A percentile compares a stretch with the other conserved stretches of the same genome.
Conservation (phyloP, 2,888 invertebrate species). For the Notodonta ziczac region DNA sequence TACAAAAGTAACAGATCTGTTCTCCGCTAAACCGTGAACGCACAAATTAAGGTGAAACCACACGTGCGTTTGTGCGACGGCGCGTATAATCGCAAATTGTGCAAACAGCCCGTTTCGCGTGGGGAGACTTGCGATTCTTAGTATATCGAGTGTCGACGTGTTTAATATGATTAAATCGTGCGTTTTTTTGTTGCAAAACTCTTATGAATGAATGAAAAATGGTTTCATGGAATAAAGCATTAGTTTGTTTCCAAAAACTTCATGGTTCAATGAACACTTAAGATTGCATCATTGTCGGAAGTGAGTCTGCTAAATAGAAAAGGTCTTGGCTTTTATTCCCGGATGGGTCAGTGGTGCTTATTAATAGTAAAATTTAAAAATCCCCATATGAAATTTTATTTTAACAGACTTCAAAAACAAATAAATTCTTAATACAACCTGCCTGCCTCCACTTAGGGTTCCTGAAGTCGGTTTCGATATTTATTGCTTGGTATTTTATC, state of each 20-base stretch:
- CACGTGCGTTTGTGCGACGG: slow-evolving; percentile 36
- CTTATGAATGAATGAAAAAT: slow-evolving; percentile 1
- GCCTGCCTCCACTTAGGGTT: too few relatives aligned
- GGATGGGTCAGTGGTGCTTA: not conserved
- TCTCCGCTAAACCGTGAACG: slow-evolving; percentile 15
- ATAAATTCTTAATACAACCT: too few relatives aligned
- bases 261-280: not conserved
- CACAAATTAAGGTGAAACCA: slow-evolving; percentile 38
- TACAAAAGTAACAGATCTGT: slow-evolving; percentile 38
- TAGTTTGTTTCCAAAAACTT: slow-evolving; percentile 2
- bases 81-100: slow-evolving; percentile 47
- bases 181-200: slow-evolving; percentile 14
- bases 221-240: not conserved
- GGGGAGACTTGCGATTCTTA: slow-evolving; percentile 17
- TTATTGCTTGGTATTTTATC: too few relatives aligned
- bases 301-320: not conserved
- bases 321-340: not conserved
- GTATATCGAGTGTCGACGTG: slow-evolving; percentile 41
- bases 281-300: not conserved
- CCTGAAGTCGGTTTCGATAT: too few relatives aligned
- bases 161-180: slow-evolving; percentile 33
- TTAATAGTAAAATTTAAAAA: too few relatives aligned
- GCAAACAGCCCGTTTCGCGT: slow-evolving; percentile 37
- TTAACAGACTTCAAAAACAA: too few relatives aligned
- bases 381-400: too few relatives aligned